A percentile compares a stretch with the other conserved stretches of the same genome.
These are phyloP conservation scores for Aplocera efformata DNA, from an alignment of 2,888 invertebrate species.

Conservation along the genomic window DNA sequence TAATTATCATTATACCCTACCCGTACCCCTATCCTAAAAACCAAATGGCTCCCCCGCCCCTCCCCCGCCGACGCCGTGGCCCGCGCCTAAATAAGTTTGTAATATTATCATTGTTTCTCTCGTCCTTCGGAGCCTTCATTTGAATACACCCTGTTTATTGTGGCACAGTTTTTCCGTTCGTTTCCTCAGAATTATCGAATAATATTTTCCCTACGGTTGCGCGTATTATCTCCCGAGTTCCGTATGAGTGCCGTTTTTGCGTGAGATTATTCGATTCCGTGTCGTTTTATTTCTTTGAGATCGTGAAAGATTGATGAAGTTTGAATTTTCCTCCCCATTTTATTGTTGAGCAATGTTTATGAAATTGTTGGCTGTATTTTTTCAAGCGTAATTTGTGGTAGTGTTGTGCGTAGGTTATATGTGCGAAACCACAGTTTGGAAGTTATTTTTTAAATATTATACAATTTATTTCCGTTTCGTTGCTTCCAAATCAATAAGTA, in stretches of 20 bases:
- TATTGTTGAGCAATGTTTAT: constrained; percentile 22
- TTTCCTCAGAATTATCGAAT: constrained; percentile 64
- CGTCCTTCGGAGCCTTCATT: constrained; percentile 57
- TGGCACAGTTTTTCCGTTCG: constrained; percentile 50
- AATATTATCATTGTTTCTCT: constrained; percentile 74
- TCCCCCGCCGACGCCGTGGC: constrained; percentile 41
- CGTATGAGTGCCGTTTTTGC: constrained; percentile 45
- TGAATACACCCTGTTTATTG: constrained; percentile 76
- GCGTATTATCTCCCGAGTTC: constrained; percentile 59
- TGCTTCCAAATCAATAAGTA: too few species aligned
- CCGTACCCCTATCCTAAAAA: too few species aligned
- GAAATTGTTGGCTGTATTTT: constrained; percentile 18
- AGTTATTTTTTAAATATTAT: too few species aligned
- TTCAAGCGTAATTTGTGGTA: neutral
- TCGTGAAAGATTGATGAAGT: constrained; percentile 34
- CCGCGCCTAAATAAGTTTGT: constrained; percentile 67
- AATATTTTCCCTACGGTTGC: constrained; percentile 61
- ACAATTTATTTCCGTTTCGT: too few species aligned
- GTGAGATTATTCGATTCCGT: constrained; percentile 53
- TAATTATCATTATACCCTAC: too few species aligned
- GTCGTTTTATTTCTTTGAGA: constrained; percentile 34
- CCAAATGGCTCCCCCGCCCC: too few species aligned
- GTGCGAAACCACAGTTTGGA: too few species aligned
- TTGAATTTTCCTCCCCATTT: constrained; percentile 25
- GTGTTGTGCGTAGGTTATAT: too few species aligned